phyloP scores from a whole-genome alignment of 1,140 invertebrate species.

The Glossosoma conforme region DNA sequence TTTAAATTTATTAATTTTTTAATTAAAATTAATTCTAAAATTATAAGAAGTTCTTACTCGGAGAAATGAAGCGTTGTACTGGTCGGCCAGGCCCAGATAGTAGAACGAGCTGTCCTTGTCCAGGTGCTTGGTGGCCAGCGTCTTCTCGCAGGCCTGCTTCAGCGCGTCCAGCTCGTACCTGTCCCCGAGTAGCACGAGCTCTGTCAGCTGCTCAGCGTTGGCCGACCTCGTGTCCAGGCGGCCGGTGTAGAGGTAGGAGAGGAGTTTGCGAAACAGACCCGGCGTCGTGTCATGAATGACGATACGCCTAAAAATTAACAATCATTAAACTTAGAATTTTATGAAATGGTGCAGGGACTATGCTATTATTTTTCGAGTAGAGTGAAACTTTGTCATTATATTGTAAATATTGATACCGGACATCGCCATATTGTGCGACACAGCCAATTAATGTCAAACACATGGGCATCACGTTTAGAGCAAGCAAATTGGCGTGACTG shows the following conservation, averaged over 20 bases:
- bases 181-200: constrained; percentile 53
- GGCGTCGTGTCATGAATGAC: constrained; percentile 58
- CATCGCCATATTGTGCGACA: too few relatives aligned
- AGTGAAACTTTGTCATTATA: too few relatives aligned
- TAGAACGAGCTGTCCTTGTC: constrained; percentile 58
- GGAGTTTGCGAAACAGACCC: constrained; percentile 51
- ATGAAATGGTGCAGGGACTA: too few relatives aligned
- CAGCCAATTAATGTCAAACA: too few relatives aligned
- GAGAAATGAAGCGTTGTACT: constrained; percentile 54
- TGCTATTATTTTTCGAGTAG: too few relatives aligned
- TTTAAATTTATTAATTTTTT: too few relatives aligned
- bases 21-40: too few relatives aligned
- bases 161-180: constrained; percentile 32
- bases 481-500: too few relatives aligned
- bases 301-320: constrained; percentile 51
- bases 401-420: not conserved
- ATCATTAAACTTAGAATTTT: constrained; percentile 19
- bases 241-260: constrained; percentile 58
- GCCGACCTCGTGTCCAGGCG: constrained; percentile 41
- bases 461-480: too few relatives aligned
- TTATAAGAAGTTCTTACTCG: too few relatives aligned
- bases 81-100: constrained; percentile 58
- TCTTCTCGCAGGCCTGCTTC: constrained; percentile 56
- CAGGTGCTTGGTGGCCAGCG: constrained; percentile 45
- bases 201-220: constrained; percentile 54